Percentiles rank a stretch among this genome's conserved stretches.
phyloP scores from a whole-genome alignment of 2,888 invertebrate genomes.

The Tachystola acroxantha region DNA sequence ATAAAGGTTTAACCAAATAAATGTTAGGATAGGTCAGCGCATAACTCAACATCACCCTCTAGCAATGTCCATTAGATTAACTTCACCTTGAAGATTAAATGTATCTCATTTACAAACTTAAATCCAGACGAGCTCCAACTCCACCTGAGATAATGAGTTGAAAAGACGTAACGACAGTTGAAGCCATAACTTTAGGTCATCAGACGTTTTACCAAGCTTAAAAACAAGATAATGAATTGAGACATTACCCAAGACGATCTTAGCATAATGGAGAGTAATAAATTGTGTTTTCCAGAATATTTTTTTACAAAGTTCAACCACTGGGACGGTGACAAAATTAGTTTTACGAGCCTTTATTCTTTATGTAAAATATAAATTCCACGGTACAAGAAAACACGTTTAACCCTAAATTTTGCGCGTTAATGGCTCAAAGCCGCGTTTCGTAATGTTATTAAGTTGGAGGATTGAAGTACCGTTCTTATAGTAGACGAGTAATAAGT shows the following conservation, averaged over 20 bases:
- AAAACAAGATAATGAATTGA: not conserved
- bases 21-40: no score
- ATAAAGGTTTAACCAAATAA: no score
- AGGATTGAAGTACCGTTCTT: not conserved
- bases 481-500: not conserved
- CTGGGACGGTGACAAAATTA: not conserved
- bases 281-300: not conserved
- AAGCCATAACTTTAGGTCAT: no score
- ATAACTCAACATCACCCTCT: no score
- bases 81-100: no score
- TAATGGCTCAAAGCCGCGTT: slow-evolving; percentile 18
- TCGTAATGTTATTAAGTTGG: slow-evolving; percentile 16
- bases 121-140: no score
- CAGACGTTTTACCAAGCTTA: no score
- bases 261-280: not conserved
- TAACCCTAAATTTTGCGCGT: slow-evolving; percentile 13
- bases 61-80: no score
- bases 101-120: no score
- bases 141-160: no score
- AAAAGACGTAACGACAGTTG: no score
- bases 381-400: slow-evolving; percentile 13
- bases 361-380: slow-evolving; percentile 7
- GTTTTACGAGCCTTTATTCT: slow-evolving; percentile 6
- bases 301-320: not conserved
- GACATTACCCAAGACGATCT: not conserved